These are phyloP conservation scores for Karalla daura DNA, from an alignment of 2,797 vertebrate species.

Conservation along the genomic window DNA sequence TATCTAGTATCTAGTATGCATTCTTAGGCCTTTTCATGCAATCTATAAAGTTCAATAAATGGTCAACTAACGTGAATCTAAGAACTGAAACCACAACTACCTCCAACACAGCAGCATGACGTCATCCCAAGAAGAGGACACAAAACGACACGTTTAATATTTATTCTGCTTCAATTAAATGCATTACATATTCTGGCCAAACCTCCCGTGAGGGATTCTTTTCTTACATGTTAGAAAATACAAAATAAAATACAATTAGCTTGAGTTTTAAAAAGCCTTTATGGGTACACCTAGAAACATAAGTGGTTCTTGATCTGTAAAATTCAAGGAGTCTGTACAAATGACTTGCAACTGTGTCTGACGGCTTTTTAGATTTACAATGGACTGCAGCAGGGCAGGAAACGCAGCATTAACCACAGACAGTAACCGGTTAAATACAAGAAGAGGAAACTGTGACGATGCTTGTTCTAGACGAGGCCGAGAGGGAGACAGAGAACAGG, in stretches of 20 bases:
- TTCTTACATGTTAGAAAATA: constrained; percentile 81
- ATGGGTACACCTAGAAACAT: constrained; percentile 82
- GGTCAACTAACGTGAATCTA: not conserved
- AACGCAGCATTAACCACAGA: constrained; percentile 25
- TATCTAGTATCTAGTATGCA: too few species aligned
- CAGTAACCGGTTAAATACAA: constrained; percentile 29
- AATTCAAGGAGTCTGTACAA: constrained; percentile 77
- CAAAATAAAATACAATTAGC: constrained; percentile 86
- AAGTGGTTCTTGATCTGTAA: constrained; percentile 85
- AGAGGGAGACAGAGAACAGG: constrained; percentile 10
- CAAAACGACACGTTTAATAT: constrained; percentile 75
- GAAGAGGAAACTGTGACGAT: constrained; percentile 5
- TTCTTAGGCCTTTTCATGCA: too few species aligned
- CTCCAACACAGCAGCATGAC: not conserved
- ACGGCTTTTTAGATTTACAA: constrained; percentile 49
- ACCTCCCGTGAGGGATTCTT: constrained; percentile 85
- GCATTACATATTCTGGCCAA: constrained; percentile 88
- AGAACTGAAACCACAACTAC: not conserved
- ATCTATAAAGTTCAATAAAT: too few species aligned
- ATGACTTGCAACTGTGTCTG: constrained; percentile 48
- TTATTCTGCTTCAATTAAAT: constrained; percentile 91
- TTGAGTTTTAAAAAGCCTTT: constrained; percentile 84
- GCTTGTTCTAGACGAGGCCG: not conserved
- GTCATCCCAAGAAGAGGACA: constrained; percentile 12
- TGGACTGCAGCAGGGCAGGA: constrained; percentile 35